A percentile compares a stretch with the other conserved stretches of the same genome.
Evolutionary conservation across 2,113 vertebrate genomes (phyloP).

Genomic region (Lagopus muta): DNA sequence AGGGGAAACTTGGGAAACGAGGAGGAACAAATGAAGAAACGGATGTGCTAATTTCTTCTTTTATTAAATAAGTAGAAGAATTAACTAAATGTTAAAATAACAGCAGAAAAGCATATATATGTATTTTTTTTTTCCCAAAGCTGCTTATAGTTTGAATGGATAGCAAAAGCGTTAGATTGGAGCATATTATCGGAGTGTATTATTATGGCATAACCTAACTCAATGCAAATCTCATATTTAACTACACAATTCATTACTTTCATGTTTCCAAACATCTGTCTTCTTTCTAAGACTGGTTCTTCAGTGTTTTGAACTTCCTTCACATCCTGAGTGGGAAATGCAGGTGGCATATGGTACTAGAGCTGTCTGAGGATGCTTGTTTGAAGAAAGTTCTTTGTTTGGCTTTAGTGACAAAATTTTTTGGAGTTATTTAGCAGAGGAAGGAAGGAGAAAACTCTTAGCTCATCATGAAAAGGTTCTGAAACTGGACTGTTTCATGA

Average conservation of each 20-base stretch:
- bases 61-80: background rate
- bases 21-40: background rate
- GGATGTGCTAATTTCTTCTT: background rate
- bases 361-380: background rate
- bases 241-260: background rate
- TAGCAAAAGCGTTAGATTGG: background rate
- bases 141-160: background rate
- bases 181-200: background rate
- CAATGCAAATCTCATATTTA: background rate
- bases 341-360: background rate
- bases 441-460: background rate
- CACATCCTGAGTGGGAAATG: background rate
- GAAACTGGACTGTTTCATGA: background rate
- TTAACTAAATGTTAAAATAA: background rate
- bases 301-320: background rate
- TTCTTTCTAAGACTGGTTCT: slow-evolving; percentile 5
- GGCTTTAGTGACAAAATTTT: background rate
- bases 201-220: background rate
- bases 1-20: background rate
- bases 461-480: background rate
- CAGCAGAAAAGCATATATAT: background rate
- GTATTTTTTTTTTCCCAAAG: background rate
- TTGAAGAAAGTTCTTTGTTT: background rate
- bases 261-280: background rate
- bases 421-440: background rate